Conservation (phyloP, 2,113 vertebrate species). For the Platysternon megacephalum region DNA sequence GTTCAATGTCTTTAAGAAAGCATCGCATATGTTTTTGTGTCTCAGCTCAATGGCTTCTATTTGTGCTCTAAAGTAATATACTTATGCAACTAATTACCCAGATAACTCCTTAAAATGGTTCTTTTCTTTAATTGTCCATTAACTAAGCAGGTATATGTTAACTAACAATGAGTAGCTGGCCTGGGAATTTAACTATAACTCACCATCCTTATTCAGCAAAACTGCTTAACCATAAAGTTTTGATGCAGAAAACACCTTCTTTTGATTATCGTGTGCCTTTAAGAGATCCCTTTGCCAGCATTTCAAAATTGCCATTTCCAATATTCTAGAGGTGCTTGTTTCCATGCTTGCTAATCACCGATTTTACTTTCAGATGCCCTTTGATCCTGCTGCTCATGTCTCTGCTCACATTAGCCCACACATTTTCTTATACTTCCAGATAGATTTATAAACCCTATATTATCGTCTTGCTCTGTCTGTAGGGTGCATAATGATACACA, state of each 20-base stretch:
- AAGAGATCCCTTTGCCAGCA: neutral
- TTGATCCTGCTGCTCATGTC: neutral
- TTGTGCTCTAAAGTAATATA: slow-evolving; percentile 39
- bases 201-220: slow-evolving; percentile 1
- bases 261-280: slow-evolving; percentile 1
- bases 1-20: neutral
- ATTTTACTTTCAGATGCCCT: neutral
- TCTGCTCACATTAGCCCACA: slow-evolving; percentile 10
- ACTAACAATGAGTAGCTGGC: neutral
- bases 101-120: slow-evolving; percentile 60
- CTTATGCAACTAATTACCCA: slow-evolving; percentile 62
- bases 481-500: neutral
- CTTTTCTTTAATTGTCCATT: slow-evolving; percentile 59
- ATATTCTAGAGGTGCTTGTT: neutral
- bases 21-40: slow-evolving; percentile 44
- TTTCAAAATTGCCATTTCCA: slow-evolving; percentile 28
- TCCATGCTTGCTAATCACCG: slow-evolving; percentile 11
- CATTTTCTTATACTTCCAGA: slow-evolving; percentile 17
- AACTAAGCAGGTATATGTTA: slow-evolving; percentile 1
- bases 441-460: slow-evolving; percentile 27
- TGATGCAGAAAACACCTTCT: slow-evolving; percentile 3
- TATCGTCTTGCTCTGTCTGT: neutral
- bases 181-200: neutral
- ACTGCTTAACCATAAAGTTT: neutral
- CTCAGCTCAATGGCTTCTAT: slow-evolving; percentile 52